Base-by-base conservation (phyloP, 2,888 invertebrate genomes). In the Pseudanteris insignis region DNA sequence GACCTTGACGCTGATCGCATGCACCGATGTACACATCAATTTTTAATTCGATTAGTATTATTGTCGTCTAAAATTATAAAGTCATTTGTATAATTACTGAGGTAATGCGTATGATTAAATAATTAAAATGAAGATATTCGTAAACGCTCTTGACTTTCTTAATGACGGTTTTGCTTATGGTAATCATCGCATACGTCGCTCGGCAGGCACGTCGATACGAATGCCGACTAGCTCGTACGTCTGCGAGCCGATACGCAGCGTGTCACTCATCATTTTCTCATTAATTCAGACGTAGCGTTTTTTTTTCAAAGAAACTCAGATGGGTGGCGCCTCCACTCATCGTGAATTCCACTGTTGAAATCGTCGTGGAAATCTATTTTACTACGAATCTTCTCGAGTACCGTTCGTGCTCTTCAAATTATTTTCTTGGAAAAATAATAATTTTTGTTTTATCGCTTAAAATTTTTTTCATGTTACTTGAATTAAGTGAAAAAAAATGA, bases 321-420 rank as follows among this genome's bases (percentile, higher is more conserved):
- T 72, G 67, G 65, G 65, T 71, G 74, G 74, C 73, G 74, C 74
- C 75, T 70, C 63, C 68, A 69, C 68, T 73, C 70, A 70, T 69
- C 70, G 67, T 64, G 70, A 73, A 73, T 75, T 75, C 73, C 72
- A 65, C 65, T 67, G 72, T 72, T 73, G 74, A 74, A 74, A 74
- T 75, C 73, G 74, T 61, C 63, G 60, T 40, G 38, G 10, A 50
- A 44, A 34, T 18, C 41, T 11, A 37, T 43, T 36, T 30, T 26
- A 33, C 40, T 36, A n/a, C 21, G 10, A 33, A 29, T 34, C 14
- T 6, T 7, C 21, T 14, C 25, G 6, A 24, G 28, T 58, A 51
- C 51, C 58, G 51, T 58, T 58, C n/a, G n/a, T n/a, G n/a, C n/a
- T n/a, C n/a, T n/a, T n/a, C n/a, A n/a, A n/a, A n/a, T n/a, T n/a